Evolutionary conservation across 2,113 vertebrate species (phyloP).

Genomic region (Pterocles burchelli): DNA sequence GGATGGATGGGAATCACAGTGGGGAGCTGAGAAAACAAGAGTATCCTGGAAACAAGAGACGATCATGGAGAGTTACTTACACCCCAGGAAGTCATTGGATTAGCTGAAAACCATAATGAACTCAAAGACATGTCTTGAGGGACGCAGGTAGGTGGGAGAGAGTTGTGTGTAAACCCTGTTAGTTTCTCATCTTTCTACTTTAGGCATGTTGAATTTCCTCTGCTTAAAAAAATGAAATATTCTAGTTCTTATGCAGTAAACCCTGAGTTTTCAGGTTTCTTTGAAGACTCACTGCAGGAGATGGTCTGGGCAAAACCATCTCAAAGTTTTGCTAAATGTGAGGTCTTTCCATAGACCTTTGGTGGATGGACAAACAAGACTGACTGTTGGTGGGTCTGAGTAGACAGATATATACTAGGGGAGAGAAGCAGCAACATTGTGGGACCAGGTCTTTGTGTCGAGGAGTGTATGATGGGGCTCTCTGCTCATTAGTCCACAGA

Average conservation of each 20-base stretch:
- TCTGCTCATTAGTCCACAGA: background rate
- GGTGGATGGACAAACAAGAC: background rate
- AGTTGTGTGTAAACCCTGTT: background rate
- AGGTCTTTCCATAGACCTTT: background rate
- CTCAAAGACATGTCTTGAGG: background rate
- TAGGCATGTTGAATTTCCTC: background rate
- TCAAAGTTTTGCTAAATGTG: background rate
- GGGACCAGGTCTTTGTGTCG: background rate
- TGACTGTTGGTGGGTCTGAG: background rate
- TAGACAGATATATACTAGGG: rapidly evolving
- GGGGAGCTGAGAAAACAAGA: background rate
- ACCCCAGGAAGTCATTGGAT: background rate
- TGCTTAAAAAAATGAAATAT: background rate
- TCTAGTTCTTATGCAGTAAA: background rate
- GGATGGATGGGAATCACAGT: background rate
- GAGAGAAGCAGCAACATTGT: background rate
- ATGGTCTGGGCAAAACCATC: background rate
- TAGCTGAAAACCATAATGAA: background rate
- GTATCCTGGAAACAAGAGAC: background rate
- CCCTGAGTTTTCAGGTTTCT: background rate
- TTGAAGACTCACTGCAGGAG: background rate
- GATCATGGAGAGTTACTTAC: background rate
- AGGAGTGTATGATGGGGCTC: background rate
- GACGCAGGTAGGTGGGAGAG: background rate
- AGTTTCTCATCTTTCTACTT: background rate